Evolutionary conservation across 1,140 invertebrate genomes (phyloP), one percentile per base, ranked within the genome.

Genomic region (Caenorhabditis tropicalis): DNA sequence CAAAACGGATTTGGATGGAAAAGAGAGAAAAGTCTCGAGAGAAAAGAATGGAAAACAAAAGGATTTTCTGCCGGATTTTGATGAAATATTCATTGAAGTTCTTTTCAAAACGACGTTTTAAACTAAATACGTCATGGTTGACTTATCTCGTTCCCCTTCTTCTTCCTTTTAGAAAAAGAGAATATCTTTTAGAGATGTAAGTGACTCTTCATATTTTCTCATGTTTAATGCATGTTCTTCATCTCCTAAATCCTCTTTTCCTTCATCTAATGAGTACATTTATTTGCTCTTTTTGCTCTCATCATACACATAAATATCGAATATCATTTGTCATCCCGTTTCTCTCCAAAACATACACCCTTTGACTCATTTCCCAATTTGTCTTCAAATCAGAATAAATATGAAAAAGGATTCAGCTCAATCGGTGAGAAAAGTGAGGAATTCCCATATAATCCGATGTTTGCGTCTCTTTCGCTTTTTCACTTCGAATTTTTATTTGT

Each of bases 291-390:
- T 74, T 39, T 74, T 74, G 36, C 36, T 36, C 65, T 74, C 65
- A 74, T 74, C 65, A 43, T 43, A 74, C 43, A 74, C 36, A 74
- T 74, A 43, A 46, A 74, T 74, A 74, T 74, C 65, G 65, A n/a
- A 74, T 74, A 74, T 10, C 65, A 43, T 65, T 31, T 65, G n/a
- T 24, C 2, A 36, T 74, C 36, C 6, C n/a, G n/a, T n/a, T 56
- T 56, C 24, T 27, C 10, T 15, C 53, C 19, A n/a, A 19, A 51
- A 24, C 24, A 10, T 21, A 10, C 21, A 21, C 24, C 9, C 21
- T 29, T 24, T 65, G 58, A 65, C 58, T 65, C 58, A 65, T 36
- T 74, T 43, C n/a, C 36, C n/a, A 19, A 36, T 5, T 19, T 3
- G 19, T 29, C 7, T 56, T 56, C 21, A 56, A 51, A 51, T 51